Conservation (phyloP, 2,113 vertebrate species). For the Platanista minor region DNA sequence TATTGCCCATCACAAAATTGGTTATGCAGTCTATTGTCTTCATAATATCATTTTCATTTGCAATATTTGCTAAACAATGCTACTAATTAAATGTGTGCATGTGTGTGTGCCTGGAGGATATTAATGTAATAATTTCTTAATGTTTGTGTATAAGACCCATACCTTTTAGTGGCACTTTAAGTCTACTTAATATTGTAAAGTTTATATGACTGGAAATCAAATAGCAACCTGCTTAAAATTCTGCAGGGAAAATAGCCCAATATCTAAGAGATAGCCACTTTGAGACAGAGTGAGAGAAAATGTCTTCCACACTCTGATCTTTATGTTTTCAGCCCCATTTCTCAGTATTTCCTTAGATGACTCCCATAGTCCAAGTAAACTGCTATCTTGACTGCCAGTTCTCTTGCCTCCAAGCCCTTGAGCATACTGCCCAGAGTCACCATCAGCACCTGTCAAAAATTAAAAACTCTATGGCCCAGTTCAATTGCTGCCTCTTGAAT, state of each 20-base stretch:
- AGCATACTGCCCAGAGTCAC: background rate
- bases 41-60: background rate
- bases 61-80: background rate
- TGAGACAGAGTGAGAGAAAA: background rate
- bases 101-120: fast-evolving
- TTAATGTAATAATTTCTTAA: background rate
- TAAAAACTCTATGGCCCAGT: background rate
- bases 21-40: background rate
- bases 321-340: background rate
- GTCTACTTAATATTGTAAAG: background rate
- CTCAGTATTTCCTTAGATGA: background rate
- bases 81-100: background rate
- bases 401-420: background rate
- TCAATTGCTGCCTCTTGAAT: background rate
- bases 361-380: background rate
- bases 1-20: background rate
- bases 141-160: background rate
- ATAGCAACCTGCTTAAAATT: background rate
- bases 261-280: background rate
- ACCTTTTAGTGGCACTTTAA: background rate
- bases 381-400: background rate
- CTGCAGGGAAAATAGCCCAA: background rate
- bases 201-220: background rate
- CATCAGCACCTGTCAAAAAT: background rate
- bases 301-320: background rate